These are phyloP conservation scores for Oasisia sp. DNA, from an alignment of 2,888 invertebrate genomes.

Conservation along the genomic window DNA sequence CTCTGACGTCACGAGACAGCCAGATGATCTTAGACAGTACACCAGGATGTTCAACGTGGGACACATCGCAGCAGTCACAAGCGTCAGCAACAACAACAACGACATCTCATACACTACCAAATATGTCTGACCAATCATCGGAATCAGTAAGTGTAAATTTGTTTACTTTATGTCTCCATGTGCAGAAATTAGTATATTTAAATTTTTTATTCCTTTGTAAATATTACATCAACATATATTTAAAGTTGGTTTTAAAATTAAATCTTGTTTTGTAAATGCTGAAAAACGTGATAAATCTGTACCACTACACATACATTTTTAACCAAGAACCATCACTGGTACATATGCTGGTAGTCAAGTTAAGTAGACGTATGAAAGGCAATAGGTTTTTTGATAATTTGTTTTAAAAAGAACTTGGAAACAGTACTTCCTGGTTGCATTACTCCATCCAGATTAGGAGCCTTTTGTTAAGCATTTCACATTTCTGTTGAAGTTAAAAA, in stretches of 20 bases:
- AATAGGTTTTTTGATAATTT: no score
- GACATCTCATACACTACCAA: background rate
- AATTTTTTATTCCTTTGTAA: background rate
- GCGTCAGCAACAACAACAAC: background rate
- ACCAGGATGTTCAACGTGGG: background rate
- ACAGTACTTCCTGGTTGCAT: no score
- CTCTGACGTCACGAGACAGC: background rate
- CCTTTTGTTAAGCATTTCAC: no score
- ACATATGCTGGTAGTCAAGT: no score
- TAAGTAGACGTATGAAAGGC: no score
- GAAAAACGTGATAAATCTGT: no score
- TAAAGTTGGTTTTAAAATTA: background rate
- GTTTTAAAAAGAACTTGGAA: no score
- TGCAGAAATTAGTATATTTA: background rate
- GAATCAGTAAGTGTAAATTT: background rate
- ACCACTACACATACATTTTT: no score
- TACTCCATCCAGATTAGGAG: no score
- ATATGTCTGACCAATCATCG: background rate
- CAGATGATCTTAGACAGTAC: constrained; percentile 7
- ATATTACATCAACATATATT: background rate
- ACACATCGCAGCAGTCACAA: background rate
- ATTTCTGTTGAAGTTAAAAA: no score
- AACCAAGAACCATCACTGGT: no score
- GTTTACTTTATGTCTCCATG: background rate
- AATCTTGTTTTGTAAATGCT: no score